Evolutionary conservation across 2,113 vertebrate genomes (phyloP), one percentile per base, ranked within the genome.

Genomic region (Silurus meridionalis): DNA sequence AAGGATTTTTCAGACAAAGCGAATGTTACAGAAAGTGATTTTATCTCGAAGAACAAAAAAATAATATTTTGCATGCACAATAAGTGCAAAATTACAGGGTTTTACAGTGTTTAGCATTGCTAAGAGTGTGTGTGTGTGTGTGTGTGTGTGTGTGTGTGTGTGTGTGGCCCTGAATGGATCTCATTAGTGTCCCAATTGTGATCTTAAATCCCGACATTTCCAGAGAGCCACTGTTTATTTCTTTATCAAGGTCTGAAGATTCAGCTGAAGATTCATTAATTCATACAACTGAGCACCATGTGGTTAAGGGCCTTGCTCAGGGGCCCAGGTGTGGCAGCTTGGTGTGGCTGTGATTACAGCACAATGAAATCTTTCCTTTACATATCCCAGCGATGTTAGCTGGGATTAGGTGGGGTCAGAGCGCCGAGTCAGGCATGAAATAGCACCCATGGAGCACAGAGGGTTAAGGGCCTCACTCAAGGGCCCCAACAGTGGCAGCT

Each of bases 21-120:
- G 11, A 46, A 57, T 57, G 25, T 19, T 64, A 50, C 1, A 23
- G 21, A 57, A 77, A 4, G 37, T 57, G 13, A 55, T 74, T 6
- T 61, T 72, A 60, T 37, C 55, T 74, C 67, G 61, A 4, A 23
- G 13, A 19, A 10, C 21, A 57, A 25, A 46, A 67, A 86, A 86
- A 81, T 81, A 58, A 61, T 15, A 81, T 78, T 86, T 86, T 86
- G 72, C 17, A 55, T 61, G 8, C 21, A 19, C 77, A 25, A 69
- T 64, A 15, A 28, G 21, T 5, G 48, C 61, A n/a, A 52, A 81
- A 86, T 61, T 71, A 71, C 53, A 50, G 66, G 23, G 46, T 72
- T 81, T 50, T 1, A 19, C 52, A 52, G 37, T 37, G 37, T n/a
- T 52, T 80, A 15, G n/a, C 60, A 46, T 74, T n/a, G 63, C 17